Percentiles rank a stretch among this genome's conserved stretches.
Conservation (phyloP, 2,113 vertebrate genomes). For the Chaenogobius annularis region DNA sequence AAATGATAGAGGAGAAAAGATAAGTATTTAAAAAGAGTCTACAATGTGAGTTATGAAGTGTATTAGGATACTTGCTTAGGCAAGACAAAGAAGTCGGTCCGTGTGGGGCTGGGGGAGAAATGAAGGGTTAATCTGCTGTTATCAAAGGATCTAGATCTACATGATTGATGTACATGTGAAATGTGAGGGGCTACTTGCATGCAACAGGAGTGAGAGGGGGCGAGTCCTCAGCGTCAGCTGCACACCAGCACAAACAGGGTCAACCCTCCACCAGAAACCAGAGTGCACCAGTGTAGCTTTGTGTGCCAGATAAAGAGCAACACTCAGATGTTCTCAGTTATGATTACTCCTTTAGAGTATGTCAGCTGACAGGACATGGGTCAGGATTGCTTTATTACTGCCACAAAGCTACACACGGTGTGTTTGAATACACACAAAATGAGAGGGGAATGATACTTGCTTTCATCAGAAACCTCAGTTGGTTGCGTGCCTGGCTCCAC, state of each 20-base stretch:
- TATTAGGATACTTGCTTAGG: slow-evolving; percentile 71
- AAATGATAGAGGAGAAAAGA: slow-evolving; percentile 33
- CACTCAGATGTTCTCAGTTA: background rate
- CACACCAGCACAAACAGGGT: slow-evolving; percentile 42
- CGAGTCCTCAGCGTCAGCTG: slow-evolving; percentile 69
- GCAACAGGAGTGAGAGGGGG: slow-evolving; percentile 56
- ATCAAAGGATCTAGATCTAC: background rate
- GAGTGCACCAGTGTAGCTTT: slow-evolving; percentile 24
- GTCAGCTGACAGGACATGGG: background rate
- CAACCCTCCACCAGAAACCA: slow-evolving; percentile 13
- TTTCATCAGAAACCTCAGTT: slow-evolving; percentile 71
- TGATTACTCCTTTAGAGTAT: background rate
- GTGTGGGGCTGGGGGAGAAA: slow-evolving; percentile 46
- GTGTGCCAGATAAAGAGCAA: background rate
- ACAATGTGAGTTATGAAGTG: slow-evolving; percentile 4
- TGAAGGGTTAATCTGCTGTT: slow-evolving; percentile 19
- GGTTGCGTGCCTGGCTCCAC: slow-evolving; percentile 57
- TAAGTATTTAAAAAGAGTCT: background rate
- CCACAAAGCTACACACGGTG: slow-evolving; percentile 39
- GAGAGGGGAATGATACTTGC: slow-evolving; percentile 68
- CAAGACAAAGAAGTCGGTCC: slow-evolving; percentile 40
- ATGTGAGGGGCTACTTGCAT: slow-evolving; percentile 67
- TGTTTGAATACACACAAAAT: slow-evolving; percentile 21
- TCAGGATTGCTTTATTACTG: background rate
- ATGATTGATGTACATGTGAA: slow-evolving; percentile 9